Evolutionary conservation across 2,888 invertebrate genomes (phyloP), one percentile per base, ranked within the genome.

Genomic region (Drosophila meridiana): DNA sequence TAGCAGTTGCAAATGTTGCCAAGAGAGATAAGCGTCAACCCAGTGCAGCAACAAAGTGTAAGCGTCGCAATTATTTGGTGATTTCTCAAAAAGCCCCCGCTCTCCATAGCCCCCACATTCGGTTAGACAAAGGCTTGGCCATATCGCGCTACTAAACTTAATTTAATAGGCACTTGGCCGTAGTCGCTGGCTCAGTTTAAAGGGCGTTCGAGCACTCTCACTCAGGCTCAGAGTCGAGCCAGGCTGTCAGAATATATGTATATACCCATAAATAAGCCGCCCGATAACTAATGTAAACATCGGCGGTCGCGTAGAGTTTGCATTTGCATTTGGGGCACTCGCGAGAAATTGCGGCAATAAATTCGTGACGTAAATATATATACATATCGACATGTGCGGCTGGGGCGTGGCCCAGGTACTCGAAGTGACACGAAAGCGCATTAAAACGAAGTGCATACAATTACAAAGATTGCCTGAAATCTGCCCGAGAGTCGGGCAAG

Each of bases 221-320:
- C 78, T 88, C 80, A 76, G 83, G 3, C 72, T 88, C 87, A 73
- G 86, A 9, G 72, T 69, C 73, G 65, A 82, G 81, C 70, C 73
- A 68, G n/a, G 28, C 42, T 38, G 57, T 26, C 70, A 45, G 28
- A 32, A 43, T 43, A 69, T 50, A 79, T 71, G 30, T 47, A 70
- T 59, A 73, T 73, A 32, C 7, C 73, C 88, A 90, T 87, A 90
- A 87, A 87, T 87, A 87, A 87, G 83, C 82, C 40, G 20, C n/a
- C 80, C 87, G 90, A 89, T 87, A 90, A 87, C 87, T 90, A 90
- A 90, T 90, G 91, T 89, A 90, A 87, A 90, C 91, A 86, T 78
- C 68, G 69, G 68, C 59, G 77, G 87, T 79, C 80, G 77, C 76
- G 80, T 80, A 75, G 69, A 73, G 68, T 76, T 67, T 69, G 82